Conservation (phyloP, 1,140 invertebrate genomes). For the Cherax quadricarinatus region DNA sequence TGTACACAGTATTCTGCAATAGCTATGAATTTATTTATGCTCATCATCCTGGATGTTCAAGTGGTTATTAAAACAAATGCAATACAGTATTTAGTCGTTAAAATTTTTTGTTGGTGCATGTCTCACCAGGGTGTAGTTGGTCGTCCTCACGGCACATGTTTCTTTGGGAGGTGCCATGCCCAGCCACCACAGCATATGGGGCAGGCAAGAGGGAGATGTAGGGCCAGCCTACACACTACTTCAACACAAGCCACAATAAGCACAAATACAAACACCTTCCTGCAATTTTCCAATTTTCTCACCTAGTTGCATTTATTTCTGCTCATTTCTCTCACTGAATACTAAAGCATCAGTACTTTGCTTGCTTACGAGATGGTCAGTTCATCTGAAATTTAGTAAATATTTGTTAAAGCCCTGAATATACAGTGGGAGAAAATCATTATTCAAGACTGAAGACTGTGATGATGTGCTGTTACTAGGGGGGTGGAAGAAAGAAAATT, state of each 20-base stretch:
- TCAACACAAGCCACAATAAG: slow-evolving; percentile 23
- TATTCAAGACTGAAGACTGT: background rate
- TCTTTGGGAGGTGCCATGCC: slow-evolving; percentile 39
- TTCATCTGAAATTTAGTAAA: slow-evolving; percentile 18
- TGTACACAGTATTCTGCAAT: too few species aligned
- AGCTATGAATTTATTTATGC: too few species aligned
- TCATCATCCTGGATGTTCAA: too few species aligned
- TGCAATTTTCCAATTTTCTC: background rate
- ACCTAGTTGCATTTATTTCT: slow-evolving; percentile 13
- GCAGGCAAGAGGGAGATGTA: background rate
- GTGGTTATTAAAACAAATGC: too few species aligned
- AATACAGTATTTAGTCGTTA: background rate
- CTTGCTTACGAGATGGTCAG: background rate
- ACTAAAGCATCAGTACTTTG: background rate
- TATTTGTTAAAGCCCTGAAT: background rate
- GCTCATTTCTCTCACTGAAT: slow-evolving; percentile 2
- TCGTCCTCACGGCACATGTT: slow-evolving; percentile 59
- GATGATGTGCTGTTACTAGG: background rate
- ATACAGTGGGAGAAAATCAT: background rate
- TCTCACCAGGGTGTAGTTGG: slow-evolving; percentile 57
- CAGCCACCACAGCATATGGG: slow-evolving; percentile 14
- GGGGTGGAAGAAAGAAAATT: background rate
- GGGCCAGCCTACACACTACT: slow-evolving; percentile 29
- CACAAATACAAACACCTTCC: slow-evolving; percentile 1
- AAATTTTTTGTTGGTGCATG: background rate